Percentiles rank a stretch among this genome's conserved stretches.
Evolutionary conservation across 2,113 vertebrate species (phyloP).

Genomic region (Mesoclemmys tuberculata): DNA sequence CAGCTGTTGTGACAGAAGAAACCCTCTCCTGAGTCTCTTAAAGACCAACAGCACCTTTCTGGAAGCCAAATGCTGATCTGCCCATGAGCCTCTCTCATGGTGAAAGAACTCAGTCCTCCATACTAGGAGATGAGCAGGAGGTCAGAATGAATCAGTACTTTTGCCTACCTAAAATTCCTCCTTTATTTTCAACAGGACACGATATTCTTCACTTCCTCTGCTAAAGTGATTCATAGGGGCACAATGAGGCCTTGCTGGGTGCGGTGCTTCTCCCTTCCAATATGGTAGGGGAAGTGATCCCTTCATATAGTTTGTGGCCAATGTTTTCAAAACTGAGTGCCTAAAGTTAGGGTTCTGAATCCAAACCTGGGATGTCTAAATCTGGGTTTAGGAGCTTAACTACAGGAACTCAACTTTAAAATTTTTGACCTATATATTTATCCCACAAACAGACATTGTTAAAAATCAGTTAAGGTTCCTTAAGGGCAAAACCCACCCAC

Average conservation of each 20-base stretch:
- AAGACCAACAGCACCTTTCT: neutral
- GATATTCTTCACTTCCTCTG: neutral
- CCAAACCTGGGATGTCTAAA: neutral
- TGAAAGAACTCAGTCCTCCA: neutral
- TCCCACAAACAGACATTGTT: neutral
- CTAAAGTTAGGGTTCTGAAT: neutral
- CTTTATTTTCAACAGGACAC: neutral
- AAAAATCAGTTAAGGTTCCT: conserved; percentile 23
- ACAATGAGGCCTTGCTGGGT: neutral
- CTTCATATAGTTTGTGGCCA: neutral
- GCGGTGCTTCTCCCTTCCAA: neutral
- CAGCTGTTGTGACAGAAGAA: neutral
- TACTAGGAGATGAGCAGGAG: neutral
- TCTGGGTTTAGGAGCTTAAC: neutral
- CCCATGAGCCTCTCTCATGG: neutral
- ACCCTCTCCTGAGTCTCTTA: neutral
- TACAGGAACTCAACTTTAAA: neutral
- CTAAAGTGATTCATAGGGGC: neutral
- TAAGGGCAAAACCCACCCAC: conserved; percentile 12
- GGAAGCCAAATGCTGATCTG: neutral
- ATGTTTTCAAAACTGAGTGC: neutral
- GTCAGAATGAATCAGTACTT: neutral
- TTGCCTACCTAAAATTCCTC: neutral
- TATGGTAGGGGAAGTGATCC: neutral
- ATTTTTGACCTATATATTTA: neutral